A percentile compares a stretch with the other conserved stretches of the same genome.
These are phyloP conservation scores for Scortum barcoo DNA, from an alignment of 2,113 vertebrate genomes.

Conservation along the genomic window DNA sequence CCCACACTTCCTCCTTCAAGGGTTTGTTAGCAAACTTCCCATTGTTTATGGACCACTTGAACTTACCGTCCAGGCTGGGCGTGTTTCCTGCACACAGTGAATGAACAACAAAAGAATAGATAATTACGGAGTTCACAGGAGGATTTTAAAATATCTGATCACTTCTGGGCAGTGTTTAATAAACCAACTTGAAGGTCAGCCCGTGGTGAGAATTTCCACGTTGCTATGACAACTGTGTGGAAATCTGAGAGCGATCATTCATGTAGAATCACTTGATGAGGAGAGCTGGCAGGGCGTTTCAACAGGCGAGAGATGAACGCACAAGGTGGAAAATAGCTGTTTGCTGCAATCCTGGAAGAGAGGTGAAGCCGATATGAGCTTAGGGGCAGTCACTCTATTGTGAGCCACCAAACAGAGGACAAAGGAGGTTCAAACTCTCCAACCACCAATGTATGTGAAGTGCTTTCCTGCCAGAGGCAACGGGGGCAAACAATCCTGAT, in stretches of 20 bases:
- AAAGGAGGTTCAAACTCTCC: conserved; percentile 59
- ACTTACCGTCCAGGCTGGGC: conserved; percentile 36
- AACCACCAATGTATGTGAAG: conserved; percentile 53
- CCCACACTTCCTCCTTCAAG: conserved; percentile 71
- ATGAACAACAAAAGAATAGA: conserved; percentile 60
- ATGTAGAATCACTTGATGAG: conserved; percentile 65
- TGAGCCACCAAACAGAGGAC: conserved; percentile 58
- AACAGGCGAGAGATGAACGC: conserved; percentile 31
- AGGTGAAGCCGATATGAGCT: conserved; percentile 45
- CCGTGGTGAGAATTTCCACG: conserved; percentile 51
- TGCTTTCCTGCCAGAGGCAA: conserved; percentile 64
- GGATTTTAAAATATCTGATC: conserved; percentile 48
- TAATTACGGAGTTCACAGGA: conserved; percentile 58
- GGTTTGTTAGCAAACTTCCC: conserved; percentile 63
- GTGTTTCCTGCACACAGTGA: conserved; percentile 68
- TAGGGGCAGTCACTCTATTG: conserved; percentile 63
- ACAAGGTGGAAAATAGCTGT: conserved; percentile 57
- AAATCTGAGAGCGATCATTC: conserved; percentile 57
- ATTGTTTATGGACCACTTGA: conserved; percentile 74
- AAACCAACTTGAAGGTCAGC: conserved; percentile 58
- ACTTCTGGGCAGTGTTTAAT: conserved; percentile 37
- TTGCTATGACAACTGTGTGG: conserved; percentile 63
- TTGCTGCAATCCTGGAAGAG: conserved; percentile 38
- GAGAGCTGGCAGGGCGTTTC: conserved; percentile 48
- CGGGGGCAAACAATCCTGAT: conserved; percentile 75